Evolutionary conservation across 2,113 vertebrate species (phyloP).

Genomic region (Heterocephalus glaber): DNA sequence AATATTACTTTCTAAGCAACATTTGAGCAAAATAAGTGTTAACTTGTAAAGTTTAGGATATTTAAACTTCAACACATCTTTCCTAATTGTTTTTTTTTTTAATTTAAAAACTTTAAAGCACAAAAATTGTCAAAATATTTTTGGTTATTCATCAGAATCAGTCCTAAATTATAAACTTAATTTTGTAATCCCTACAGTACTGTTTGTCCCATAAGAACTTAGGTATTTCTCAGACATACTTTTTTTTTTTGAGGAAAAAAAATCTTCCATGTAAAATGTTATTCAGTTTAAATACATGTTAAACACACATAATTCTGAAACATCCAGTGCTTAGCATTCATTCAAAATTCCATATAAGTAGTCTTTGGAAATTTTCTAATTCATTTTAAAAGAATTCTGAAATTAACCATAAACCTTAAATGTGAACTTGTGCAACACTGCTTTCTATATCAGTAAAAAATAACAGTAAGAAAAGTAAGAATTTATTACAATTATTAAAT

Average conservation of each 20-base stretch:
- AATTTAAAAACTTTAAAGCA: neutral
- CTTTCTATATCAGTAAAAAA: neutral
- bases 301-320: neutral
- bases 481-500: neutral
- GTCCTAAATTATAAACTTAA: neutral
- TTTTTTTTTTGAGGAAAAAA: neutral
- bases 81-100: neutral
- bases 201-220: neutral
- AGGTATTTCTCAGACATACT: neutral
- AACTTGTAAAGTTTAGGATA: neutral
- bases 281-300: neutral
- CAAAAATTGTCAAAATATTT: neutral
- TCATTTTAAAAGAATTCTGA: neutral
- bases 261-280: neutral
- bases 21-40: neutral
- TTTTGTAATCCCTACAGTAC: neutral
- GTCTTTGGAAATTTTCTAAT: neutral
- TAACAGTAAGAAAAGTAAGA: neutral
- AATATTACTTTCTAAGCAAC: neutral
- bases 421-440: neutral
- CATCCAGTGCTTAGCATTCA: neutral
- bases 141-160: neutral
- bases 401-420: neutral
- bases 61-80: neutral
- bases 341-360: no score